phyloP scores from a whole-genome alignment of 2,888 invertebrate species.

The Dusona sp. region DNA sequence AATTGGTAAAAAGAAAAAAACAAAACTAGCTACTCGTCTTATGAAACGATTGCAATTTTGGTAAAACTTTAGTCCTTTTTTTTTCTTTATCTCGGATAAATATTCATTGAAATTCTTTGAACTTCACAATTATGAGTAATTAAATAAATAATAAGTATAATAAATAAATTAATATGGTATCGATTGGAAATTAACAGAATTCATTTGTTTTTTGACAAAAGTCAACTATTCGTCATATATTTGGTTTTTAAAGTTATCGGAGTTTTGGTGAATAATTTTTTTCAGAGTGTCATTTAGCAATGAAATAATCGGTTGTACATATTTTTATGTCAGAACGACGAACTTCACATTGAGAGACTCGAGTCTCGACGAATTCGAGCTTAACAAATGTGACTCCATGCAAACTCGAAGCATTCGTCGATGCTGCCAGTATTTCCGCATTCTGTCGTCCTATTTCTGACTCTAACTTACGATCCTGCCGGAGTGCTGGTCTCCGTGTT shows the following conservation, averaged over 20 bases:
- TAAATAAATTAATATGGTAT: too few species aligned
- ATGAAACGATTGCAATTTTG: background rate
- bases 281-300: background rate
- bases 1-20: background rate
- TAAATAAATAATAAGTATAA: background rate
- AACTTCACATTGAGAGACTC: constrained; percentile 78
- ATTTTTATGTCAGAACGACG: constrained; percentile 66
- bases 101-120: background rate
- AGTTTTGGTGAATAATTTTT: background rate
- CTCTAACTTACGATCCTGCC: constrained; percentile 58
- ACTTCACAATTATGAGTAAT: background rate
- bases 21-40: background rate
- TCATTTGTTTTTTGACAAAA: background rate
- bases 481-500: constrained; percentile 27
- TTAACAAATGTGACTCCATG: constrained; percentile 58
- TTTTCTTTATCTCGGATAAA: background rate
- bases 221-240: background rate
- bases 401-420: constrained; percentile 67
- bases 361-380: constrained; percentile 37
- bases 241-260: background rate
- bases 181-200: background rate
- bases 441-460: constrained; percentile 76
- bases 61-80: background rate
- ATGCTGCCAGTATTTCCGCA: constrained; percentile 77
- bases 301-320: background rate